These are phyloP conservation scores for Sturnira hondurensis DNA, from an alignment of 2,113 vertebrate species.

Conservation along the genomic window DNA sequence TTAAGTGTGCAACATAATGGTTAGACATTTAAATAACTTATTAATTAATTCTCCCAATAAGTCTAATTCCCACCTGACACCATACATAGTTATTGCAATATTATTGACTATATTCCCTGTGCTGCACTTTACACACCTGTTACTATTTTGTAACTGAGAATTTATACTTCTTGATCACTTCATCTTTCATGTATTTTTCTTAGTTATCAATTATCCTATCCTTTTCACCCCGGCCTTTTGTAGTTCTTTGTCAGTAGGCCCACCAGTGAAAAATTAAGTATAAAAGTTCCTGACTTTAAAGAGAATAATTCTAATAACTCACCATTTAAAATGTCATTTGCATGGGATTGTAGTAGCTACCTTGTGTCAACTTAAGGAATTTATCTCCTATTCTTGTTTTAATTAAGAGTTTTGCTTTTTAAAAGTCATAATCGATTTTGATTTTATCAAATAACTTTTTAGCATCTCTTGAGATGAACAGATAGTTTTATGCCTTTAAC, in stretches of 20 bases:
- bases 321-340: background rate
- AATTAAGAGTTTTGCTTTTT: background rate
- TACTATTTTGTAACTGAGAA: background rate
- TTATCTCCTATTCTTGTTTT: background rate
- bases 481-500: background rate
- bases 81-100: background rate
- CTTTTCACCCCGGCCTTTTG: background rate
- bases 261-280: background rate
- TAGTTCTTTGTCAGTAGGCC: background rate
- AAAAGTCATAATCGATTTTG: slow-evolving; percentile 4
- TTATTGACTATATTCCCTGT: background rate
- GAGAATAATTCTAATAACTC: background rate
- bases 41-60: background rate
- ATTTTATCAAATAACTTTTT: slow-evolving; percentile 15
- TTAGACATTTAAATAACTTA: background rate
- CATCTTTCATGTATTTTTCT: background rate
- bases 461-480: background rate
- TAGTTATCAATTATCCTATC: background rate
- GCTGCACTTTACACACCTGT: background rate
- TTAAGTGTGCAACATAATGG: background rate
- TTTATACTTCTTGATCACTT: background rate
- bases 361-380: background rate
- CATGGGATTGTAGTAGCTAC: background rate
- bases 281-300: background rate
- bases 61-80: background rate